Evolutionary conservation across 2,797 vertebrate species (phyloP), one percentile per base, ranked within the genome.

Genomic region (Acipenser transmontanus): DNA sequence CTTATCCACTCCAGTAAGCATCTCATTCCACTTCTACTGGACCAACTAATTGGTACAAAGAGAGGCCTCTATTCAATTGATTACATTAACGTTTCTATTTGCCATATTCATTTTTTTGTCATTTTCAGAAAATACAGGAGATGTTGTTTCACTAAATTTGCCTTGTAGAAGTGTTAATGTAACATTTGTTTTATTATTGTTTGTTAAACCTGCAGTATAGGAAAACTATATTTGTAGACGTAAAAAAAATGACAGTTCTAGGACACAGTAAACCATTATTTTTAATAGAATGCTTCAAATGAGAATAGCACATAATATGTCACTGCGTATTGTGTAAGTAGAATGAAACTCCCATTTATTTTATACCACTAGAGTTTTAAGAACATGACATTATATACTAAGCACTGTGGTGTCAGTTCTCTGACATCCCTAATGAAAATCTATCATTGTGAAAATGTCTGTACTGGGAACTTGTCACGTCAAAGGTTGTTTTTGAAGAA

Each of bases 341-440:
- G 65, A 65, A 71, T 65, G 59, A 69, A 62, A 49, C 54, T 70
- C 63, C 65, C 64, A 51, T 74, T 70, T 68, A 66, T 66, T 66
- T 34, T 62, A 66, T 57, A n/a, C 12, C 12, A 1, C 12, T 57
- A 57, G 7, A n/a, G 12, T 57, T 10, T n/a, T 78, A 71, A 77
- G 63, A 73, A 77, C 72, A 67, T 72, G 69, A 78, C 50, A 68
- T 68, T 51, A 14, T 68, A 70, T 74, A 77, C 69, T 72, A 73
- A 76, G 71, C 61, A 82, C 80, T 76, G 78, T 34, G 34, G 34
- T 64, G 70, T 77, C 74, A 75, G 76, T 47, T 69, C 73, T 73
- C 68, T 80, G 84, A 85, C 73, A 74, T n/a, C 47, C 34, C 52
- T 84, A 86, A 90, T 87, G 85, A 83, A 84, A 84, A 87, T 71